A percentile compares a stretch with the other conserved stretches of the same genome.
phyloP scores from a whole-genome alignment of 2,113 vertebrate genomes.

The Cavia porcellus region DNA sequence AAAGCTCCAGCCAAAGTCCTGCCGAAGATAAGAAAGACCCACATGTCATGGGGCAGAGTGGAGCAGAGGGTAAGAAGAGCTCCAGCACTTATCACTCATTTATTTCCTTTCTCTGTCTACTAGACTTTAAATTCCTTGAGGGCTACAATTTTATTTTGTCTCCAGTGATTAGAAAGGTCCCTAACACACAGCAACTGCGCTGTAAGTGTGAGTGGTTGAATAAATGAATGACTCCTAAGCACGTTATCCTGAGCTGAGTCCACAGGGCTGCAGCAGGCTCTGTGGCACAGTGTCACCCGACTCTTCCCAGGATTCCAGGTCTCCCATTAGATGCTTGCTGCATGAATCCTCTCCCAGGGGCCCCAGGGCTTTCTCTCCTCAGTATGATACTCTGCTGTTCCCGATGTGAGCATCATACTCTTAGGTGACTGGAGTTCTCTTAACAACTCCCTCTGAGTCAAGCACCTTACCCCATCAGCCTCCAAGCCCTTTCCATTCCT shows the following conservation, averaged over 20 bases:
- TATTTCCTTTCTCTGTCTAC: neutral
- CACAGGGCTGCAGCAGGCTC: neutral
- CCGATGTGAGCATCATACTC: neutral
- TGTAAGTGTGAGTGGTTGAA: neutral
- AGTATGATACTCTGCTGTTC: neutral
- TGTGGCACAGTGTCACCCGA: neutral
- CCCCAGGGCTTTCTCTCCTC: neutral
- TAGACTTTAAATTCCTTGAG: neutral
- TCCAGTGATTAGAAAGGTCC: neutral
- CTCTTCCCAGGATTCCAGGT: neutral
- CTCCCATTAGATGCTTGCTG: neutral
- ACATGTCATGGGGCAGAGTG: neutral
- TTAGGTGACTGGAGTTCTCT: neutral
- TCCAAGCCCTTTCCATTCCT: neutral
- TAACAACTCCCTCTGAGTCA: neutral
- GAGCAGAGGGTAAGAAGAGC: neutral
- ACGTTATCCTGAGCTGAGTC: neutral
- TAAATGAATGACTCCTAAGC: neutral
- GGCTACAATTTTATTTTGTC: neutral
- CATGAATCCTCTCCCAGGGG: neutral
- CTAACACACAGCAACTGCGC: neutral
- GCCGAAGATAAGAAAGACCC: neutral
- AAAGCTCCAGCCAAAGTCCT: neutral
- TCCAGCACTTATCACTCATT: neutral
- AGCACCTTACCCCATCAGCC: too few species aligned